Percentiles rank a stretch among this genome's conserved stretches.
These are phyloP conservation scores for Eubasilissa regina DNA, from an alignment of 1,140 invertebrate species.

Conservation along the genomic window DNA sequence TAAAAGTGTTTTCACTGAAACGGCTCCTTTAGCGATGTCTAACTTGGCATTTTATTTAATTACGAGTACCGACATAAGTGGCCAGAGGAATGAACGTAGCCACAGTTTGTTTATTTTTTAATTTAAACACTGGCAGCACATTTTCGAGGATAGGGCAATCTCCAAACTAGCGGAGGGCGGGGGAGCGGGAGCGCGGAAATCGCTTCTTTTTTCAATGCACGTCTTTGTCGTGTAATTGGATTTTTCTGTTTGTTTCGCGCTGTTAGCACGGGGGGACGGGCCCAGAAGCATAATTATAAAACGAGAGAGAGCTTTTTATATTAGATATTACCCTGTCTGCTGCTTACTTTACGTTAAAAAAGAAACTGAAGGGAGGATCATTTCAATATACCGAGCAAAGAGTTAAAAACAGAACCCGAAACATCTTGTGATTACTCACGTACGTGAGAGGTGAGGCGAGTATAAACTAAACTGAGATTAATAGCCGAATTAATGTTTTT, in stretches of 20 bases:
- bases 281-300: slow-evolving; percentile 35
- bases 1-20: background rate
- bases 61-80: background rate
- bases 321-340: slow-evolving; percentile 28
- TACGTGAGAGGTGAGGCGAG: too few relatives aligned
- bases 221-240: slow-evolving; percentile 48
- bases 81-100: background rate
- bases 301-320: slow-evolving; percentile 11
- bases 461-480: too few relatives aligned
- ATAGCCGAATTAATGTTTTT: too few relatives aligned
- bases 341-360: slow-evolving; percentile 10
- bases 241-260: slow-evolving; percentile 51
- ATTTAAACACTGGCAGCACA: background rate
- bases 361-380: background rate
- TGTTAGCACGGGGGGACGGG: slow-evolving; percentile 35
- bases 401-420: background rate
- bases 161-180: background rate
- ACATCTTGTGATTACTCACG: too few relatives aligned
- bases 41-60: slow-evolving; percentile 28
- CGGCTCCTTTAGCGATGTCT: background rate
- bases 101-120: slow-evolving; percentile 17
- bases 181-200: background rate
- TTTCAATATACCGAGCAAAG: background rate
- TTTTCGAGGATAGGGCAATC: slow-evolving; percentile 3
- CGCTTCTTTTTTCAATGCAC: slow-evolving; percentile 44